Evolutionary conservation across 2,113 vertebrate genomes (phyloP).

Genomic region (Otus sunia): DNA sequence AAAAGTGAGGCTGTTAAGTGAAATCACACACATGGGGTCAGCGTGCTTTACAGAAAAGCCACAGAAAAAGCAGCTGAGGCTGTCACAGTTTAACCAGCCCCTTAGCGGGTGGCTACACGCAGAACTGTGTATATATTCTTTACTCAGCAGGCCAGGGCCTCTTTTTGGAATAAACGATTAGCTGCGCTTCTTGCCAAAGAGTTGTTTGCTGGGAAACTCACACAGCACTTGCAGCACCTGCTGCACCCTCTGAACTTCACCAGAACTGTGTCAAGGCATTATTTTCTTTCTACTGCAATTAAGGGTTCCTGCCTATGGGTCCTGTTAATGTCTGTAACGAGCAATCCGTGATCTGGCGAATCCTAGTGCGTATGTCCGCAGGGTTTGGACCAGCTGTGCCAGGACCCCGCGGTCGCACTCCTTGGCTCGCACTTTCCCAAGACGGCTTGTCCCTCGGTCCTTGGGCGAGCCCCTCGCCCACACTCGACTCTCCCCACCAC

Average conservation of each 20-base stretch:
- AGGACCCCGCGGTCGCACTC: not conserved
- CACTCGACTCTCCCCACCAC: not conserved
- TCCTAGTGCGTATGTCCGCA: rapidly evolving
- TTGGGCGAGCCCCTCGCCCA: not conserved
- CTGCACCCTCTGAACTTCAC: not conserved
- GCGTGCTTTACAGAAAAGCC: not conserved
- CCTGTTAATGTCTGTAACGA: not conserved
- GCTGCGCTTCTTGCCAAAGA: not conserved
- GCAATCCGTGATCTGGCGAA: not conserved
- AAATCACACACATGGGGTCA: not conserved
- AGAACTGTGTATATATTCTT: not conserved
- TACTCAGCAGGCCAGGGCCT: not conserved
- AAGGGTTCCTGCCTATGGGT: not conserved
- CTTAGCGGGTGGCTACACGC: not conserved
- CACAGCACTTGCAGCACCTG: not conserved
- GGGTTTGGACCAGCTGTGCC: not conserved
- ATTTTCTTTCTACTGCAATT: not conserved
- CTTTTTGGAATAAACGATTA: slow-evolving; percentile 31
- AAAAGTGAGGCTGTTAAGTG: not conserved
- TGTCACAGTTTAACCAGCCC: not conserved
- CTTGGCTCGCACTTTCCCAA: not conserved
- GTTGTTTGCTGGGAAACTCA: not conserved
- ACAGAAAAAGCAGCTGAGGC: not conserved
- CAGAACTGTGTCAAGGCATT: not conserved
- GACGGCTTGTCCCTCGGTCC: not conserved